A percentile compares a stretch with the other conserved stretches of the same genome.
Conservation (phyloP, 2,888 invertebrate species). For the Cataglyphis rosenhaueri region DNA sequence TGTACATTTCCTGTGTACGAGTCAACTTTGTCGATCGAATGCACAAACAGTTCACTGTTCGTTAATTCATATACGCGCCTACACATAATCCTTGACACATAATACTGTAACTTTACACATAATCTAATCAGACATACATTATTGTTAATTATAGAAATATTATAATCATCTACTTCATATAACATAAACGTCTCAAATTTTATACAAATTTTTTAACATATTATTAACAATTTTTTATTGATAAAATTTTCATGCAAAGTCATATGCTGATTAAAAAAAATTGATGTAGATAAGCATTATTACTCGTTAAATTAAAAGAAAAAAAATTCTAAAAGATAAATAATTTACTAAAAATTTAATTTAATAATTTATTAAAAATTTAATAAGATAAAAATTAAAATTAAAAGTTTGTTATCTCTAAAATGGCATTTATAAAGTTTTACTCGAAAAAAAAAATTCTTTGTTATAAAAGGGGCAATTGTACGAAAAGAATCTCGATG, state of each 20-base stretch:
- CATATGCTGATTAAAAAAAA: background rate
- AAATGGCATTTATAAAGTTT: background rate
- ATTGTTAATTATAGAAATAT: background rate
- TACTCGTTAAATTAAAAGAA: too few relatives aligned
- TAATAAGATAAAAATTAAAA: background rate
- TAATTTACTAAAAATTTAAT: too few relatives aligned
- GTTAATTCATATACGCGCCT: background rate
- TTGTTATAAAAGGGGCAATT: background rate
- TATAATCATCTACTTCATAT: background rate
- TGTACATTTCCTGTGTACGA: background rate
- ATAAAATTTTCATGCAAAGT: background rate
- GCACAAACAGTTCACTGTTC: slow-evolving; percentile 25
- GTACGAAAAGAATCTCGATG: background rate
- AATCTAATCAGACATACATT: background rate
- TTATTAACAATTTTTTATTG: background rate
- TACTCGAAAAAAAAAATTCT: background rate
- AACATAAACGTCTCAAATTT: background rate
- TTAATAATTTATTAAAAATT: background rate
- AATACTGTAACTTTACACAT: background rate
- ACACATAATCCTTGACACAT: background rate
- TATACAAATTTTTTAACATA: background rate
- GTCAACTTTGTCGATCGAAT: slow-evolving; percentile 31
- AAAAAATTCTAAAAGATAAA: background rate
- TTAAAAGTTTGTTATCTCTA: background rate
- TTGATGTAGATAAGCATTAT: too few relatives aligned